A percentile compares a stretch with the other conserved stretches of the same genome.
phyloP scores from a whole-genome alignment of 2,888 invertebrate genomes.

The Phyllotreta striolata region DNA sequence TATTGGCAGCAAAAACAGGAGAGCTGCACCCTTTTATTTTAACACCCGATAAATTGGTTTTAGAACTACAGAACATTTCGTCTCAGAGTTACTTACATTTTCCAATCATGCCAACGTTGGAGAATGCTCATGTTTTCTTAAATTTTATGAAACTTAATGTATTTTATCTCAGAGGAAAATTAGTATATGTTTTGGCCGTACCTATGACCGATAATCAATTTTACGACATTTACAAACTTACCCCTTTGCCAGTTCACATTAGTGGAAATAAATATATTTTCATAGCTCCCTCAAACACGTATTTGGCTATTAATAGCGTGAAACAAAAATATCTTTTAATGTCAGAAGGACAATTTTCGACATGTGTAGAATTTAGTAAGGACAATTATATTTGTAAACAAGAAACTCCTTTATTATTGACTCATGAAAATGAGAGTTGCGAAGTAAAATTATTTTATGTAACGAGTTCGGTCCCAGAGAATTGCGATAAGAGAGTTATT shows the following conservation, averaged over 20 bases:
- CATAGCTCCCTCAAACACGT: slow-evolving; percentile 17
- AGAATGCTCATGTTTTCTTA: slow-evolving; percentile 17
- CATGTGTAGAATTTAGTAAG: slow-evolving; percentile 13
- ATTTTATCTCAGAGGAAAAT: neutral
- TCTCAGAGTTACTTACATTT: slow-evolving; percentile 13
- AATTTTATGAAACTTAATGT: slow-evolving; percentile 15
- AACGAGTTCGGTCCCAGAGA: slow-evolving; percentile 16
- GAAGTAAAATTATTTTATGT: slow-evolving; percentile 4
- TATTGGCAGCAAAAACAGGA: slow-evolving; percentile 28
- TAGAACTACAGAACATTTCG: slow-evolving; percentile 11
- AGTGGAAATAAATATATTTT: slow-evolving; percentile 21
- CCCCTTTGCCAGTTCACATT: slow-evolving; percentile 23
- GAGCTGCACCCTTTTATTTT: slow-evolving; percentile 28
- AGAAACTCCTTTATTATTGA: slow-evolving; percentile 13
- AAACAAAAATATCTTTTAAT: too few relatives aligned
- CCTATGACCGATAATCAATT: too few relatives aligned
- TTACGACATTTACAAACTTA: slow-evolving; percentile 29
- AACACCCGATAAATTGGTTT: slow-evolving; percentile 32
- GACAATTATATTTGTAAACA: slow-evolving; percentile 25
- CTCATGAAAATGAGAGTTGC: too few relatives aligned
- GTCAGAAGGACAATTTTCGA: too few relatives aligned
- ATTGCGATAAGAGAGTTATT: slow-evolving; percentile 26
- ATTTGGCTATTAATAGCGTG: slow-evolving; percentile 18
- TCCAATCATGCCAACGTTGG: slow-evolving; percentile 29
- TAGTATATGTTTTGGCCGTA: neutral